Conservation (phyloP, 2,888 invertebrate genomes). For the Yponomeuta plumbellus region DNA sequence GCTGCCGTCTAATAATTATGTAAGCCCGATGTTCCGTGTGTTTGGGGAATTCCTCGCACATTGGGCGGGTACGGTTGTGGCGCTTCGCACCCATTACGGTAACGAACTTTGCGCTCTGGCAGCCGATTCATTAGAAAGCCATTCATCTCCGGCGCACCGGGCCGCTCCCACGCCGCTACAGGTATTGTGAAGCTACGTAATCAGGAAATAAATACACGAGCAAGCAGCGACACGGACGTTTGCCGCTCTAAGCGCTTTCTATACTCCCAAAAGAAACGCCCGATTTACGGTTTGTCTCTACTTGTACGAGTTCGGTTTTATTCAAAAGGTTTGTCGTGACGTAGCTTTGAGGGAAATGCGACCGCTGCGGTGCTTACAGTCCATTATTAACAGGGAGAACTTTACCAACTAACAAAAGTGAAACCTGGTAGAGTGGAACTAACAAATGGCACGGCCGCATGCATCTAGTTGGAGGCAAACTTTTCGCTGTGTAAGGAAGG, state of each 20-base stretch:
- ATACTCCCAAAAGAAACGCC: constrained; percentile 17
- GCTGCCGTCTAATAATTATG: neutral
- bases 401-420: constrained; percentile 54
- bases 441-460: constrained; percentile 49
- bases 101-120: constrained; percentile 52
- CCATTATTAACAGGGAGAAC: constrained; percentile 29
- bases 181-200: constrained; percentile 23
- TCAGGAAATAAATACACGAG: constrained; percentile 20
- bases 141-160: constrained; percentile 44
- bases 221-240: constrained; percentile 14
- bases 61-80: constrained; percentile 26
- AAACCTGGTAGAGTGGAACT: constrained; percentile 43
- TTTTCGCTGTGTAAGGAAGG: constrained; percentile 64
- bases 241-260: constrained; percentile 18
- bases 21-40: neutral
- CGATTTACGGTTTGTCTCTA: constrained; percentile 12
- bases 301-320: neutral
- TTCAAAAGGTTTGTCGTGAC: neutral
- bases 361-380: neutral
- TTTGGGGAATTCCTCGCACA: constrained; percentile 6
- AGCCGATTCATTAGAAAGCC: constrained; percentile 62
- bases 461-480: constrained; percentile 63
- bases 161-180: constrained; percentile 19
- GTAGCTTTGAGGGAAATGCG: neutral
- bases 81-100: constrained; percentile 48